These are phyloP conservation scores for Ammospiza nelsoni DNA, from an alignment of 2,113 vertebrate genomes.

Conservation along the genomic window DNA sequence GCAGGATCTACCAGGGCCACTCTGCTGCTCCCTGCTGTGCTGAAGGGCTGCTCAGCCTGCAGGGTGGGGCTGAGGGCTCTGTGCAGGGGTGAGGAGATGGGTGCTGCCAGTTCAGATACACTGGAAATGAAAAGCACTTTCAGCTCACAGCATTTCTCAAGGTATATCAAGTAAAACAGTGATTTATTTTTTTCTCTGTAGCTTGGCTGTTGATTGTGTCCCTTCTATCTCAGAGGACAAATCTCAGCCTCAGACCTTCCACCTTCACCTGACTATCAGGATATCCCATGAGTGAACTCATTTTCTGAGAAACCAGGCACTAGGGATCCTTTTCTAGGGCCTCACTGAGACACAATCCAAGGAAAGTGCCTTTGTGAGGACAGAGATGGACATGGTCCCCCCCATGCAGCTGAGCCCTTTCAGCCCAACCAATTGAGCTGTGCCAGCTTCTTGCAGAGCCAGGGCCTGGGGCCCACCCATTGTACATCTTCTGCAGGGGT, in stretches of 20 bases:
- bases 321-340: background rate
- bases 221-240: background rate
- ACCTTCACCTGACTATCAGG: background rate
- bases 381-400: background rate
- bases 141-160: background rate
- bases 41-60: background rate
- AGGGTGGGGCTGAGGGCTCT: background rate
- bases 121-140: background rate
- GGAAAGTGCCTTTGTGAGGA: background rate
- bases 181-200: background rate
- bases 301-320: background rate
- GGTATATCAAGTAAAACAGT: background rate
- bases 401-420: background rate
- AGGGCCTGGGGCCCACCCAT: conserved; percentile 23
- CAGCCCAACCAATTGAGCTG: background rate
- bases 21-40: background rate
- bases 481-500: conserved; percentile 34
- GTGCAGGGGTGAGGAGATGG: background rate
- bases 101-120: background rate
- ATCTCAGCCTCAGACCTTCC: background rate
- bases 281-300: background rate
- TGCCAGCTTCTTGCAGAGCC: conserved; percentile 19
- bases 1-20: background rate
- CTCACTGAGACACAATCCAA: background rate
- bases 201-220: background rate